Evolutionary conservation across 2,888 invertebrate species (phyloP).

Genomic region (Megalurothrips usitatus): DNA sequence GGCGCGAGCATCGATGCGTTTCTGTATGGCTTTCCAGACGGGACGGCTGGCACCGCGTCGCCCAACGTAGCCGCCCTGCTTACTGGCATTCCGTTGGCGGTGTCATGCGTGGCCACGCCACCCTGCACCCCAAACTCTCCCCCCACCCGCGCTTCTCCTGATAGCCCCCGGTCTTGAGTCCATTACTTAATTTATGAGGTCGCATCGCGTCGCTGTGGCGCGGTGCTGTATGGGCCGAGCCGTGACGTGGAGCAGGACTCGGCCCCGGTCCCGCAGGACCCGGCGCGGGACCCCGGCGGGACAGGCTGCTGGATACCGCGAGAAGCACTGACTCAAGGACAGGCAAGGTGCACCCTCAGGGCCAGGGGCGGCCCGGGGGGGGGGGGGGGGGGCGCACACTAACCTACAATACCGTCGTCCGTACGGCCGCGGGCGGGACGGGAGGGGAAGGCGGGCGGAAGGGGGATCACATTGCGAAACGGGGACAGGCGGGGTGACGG

Average conservation of each 20-base stretch:
- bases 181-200: no score
- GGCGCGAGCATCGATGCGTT: no score
- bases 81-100: no score
- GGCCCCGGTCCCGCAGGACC: neutral
- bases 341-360: neutral
- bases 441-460: neutral
- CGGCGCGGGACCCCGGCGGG: neutral
- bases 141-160: no score
- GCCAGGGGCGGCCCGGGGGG: neutral
- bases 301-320: neutral
- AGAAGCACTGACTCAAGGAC: neutral
- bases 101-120: no score
- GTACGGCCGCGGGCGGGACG: neutral
- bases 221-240: neutral
- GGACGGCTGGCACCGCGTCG: no score
- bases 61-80: no score
- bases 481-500: neutral
- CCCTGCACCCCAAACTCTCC: no score
- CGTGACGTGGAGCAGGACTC: neutral
- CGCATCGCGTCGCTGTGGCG: neutral
- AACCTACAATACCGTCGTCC: constrained; percentile 12
- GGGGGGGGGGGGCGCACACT: neutral
- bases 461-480: neutral
- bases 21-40: no score
- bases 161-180: no score